phyloP scores from a whole-genome alignment of 2,113 vertebrate genomes.

The Atrichornis clamosus region DNA sequence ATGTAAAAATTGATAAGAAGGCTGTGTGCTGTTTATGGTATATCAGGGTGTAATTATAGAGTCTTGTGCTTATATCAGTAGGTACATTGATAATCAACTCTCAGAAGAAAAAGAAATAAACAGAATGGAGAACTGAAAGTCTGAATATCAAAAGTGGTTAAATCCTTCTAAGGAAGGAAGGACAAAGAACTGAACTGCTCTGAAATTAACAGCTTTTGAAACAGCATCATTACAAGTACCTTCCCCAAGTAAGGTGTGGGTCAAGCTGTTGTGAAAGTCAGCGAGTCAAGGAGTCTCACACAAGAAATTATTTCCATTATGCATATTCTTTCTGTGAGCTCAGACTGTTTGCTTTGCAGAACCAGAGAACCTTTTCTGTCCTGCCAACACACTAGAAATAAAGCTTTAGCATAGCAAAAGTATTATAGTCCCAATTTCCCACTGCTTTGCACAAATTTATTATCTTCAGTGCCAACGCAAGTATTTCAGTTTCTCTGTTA shows the following conservation, averaged over 20 bases:
- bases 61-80: background rate
- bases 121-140: background rate
- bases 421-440: background rate
- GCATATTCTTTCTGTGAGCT: background rate
- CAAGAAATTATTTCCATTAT: background rate
- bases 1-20: conserved; percentile 17
- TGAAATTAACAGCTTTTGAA: background rate
- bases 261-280: background rate
- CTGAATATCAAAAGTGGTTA: background rate
- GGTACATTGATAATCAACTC: background rate
- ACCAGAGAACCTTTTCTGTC: background rate
- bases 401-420: background rate
- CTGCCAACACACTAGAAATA: background rate
- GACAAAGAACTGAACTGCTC: background rate
- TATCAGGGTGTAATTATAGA: background rate
- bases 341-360: background rate
- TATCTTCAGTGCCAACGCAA: background rate
- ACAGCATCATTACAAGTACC: background rate
- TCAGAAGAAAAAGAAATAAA: background rate
- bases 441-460: background rate
- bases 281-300: background rate
- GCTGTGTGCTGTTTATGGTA: background rate
- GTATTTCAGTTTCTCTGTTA: background rate
- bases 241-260: background rate
- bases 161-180: background rate